Evolutionary conservation across 2,888 invertebrate species (phyloP).

Genomic region (Torymus auratus): DNA sequence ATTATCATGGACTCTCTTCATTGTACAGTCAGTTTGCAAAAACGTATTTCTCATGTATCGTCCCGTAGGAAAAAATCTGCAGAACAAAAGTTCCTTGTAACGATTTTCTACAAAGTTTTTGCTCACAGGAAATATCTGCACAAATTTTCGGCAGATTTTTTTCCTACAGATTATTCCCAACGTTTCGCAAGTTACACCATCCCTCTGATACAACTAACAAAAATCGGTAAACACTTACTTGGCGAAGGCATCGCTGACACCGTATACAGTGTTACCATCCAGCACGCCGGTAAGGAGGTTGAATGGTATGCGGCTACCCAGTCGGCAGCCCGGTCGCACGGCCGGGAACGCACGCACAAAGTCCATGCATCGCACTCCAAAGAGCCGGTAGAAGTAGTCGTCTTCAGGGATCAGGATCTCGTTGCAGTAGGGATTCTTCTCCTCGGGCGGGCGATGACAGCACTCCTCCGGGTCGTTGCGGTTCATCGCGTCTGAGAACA

Average conservation of each 20-base stretch:
- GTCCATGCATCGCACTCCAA: constrained; percentile 91
- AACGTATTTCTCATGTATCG: too few species aligned
- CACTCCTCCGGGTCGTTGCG: constrained; percentile 95
- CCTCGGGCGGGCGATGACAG: constrained; percentile 87
- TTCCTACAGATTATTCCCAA: too few species aligned
- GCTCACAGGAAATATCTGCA: too few species aligned
- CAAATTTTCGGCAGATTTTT: too few species aligned
- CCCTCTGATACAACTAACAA: too few species aligned
- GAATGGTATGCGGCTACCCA: constrained; percentile 90
- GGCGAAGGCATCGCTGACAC: constrained; percentile 88
- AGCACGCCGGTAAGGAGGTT: constrained; percentile 91
- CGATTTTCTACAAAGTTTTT: too few species aligned
- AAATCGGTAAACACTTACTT: constrained; percentile 77
- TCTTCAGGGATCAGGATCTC: constrained; percentile 92
- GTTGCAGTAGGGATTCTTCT: constrained; percentile 93
- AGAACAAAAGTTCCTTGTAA: too few species aligned
- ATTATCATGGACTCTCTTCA: too few species aligned
- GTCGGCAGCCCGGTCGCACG: constrained; percentile 90
- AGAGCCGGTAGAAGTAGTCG: constrained; percentile 92
- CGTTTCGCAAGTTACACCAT: too few species aligned
- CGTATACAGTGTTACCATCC: constrained; percentile 94
- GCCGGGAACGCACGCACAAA: constrained; percentile 94
- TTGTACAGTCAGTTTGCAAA: too few species aligned
- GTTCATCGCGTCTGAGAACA: constrained; percentile 84
- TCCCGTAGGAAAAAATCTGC: too few species aligned